Conservation (phyloP, 2,888 invertebrate species). For the Rhimphoctona megacephalus region DNA sequence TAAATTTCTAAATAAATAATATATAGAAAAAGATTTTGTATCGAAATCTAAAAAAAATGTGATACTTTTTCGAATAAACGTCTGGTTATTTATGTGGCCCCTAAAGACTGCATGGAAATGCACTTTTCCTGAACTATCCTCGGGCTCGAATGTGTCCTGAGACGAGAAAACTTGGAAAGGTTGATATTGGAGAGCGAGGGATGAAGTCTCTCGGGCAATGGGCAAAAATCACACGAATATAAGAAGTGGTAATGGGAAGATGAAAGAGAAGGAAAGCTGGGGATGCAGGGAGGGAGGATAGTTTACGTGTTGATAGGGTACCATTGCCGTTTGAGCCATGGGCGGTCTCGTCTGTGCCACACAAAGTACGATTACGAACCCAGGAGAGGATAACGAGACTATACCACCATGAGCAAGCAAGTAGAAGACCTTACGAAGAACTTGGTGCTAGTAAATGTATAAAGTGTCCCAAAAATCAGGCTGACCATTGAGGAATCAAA, state of each 20-base stretch:
- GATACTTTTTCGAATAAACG: neutral
- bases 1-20: neutral
- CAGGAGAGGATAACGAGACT: constrained; percentile 51
- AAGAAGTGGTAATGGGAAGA: neutral
- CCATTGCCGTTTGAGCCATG: constrained; percentile 46
- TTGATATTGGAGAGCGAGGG: constrained; percentile 13
- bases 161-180: neutral
- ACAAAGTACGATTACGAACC: constrained; percentile 61
- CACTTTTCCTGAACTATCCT: neutral
- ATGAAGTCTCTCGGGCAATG: constrained; percentile 8
- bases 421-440: constrained; percentile 40
- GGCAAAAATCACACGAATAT: neutral
- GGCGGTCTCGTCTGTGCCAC: constrained; percentile 64
- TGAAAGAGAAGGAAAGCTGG: constrained; percentile 7
- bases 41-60: neutral
- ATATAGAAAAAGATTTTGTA: neutral
- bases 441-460: constrained; percentile 23
- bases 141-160: neutral
- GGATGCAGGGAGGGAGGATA: constrained; percentile 1
- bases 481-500: neutral
- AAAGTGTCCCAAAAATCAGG: neutral
- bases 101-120: neutral
- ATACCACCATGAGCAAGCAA: constrained; percentile 46
- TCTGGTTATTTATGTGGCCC: neutral
- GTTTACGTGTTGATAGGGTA: constrained; percentile 22